Base-by-base conservation (phyloP, 2,113 vertebrate species). In the Syngnathus scovelli region DNA sequence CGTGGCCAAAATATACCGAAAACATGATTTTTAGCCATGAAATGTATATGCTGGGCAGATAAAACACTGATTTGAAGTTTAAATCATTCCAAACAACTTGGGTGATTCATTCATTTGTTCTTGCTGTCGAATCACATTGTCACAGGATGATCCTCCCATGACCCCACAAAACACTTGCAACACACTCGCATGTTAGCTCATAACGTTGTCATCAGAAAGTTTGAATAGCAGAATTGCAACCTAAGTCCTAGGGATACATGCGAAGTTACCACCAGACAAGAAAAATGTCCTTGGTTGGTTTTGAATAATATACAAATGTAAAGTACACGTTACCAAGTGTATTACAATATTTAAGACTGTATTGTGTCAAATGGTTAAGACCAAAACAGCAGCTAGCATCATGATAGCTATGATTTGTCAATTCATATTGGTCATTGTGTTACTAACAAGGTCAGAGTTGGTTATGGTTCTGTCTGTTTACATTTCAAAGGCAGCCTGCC, bases 81-180 rank as follows among this genome's bases (percentile, higher is more conserved):
- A 33, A 33, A 33, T 33, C 27, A 33, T 33, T 33, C 27, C 27
- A 33, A 33, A 33, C 27, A 33, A 33, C 27, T 33, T 33, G 27
- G 27, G 66, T 59, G 70, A 69, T 71, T 79, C 65, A 71, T 61
- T 70, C 49, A 66, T 37, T 33, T 33, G 27, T 33, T 43, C 43
- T 74, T 16, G 68, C 77, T 68, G 66, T 37, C 9, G 6, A 66
- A 56, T 69, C 74, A 78, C 70, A 81, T 80, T 81, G 66, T 76
- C 19, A 33, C 44, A 6, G 63, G 64, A 66, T 55, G 27, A 64
- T 67, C 61, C 21, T 27, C 61, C 39, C 41, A 63, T 27, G 5
- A 63, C 11, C 39, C 21, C 21, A 18, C n/a, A 61, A 9, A 13
- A 43, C 60, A 61, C n/a, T 41, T 19, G 18, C 38, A 23, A n/a